Evolutionary conservation across 2,888 invertebrate species (phyloP).

Genomic region (Salpingus planirostris): DNA sequence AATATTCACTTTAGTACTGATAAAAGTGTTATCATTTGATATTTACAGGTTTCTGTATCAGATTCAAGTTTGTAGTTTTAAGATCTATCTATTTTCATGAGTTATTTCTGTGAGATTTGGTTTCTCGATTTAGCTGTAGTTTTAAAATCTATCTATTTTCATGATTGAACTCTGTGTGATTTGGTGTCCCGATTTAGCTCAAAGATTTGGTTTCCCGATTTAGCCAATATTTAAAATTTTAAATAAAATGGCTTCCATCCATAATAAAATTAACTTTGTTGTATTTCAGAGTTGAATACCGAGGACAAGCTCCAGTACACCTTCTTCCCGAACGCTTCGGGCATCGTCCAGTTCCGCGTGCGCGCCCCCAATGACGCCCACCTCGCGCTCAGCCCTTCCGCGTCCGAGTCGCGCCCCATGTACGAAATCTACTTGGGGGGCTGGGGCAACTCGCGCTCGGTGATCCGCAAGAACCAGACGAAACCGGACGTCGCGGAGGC

Average conservation of each 20-base stretch:
- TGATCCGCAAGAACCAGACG: slow-evolving; percentile 68
- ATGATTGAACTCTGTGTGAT: not conserved
- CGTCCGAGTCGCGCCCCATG: slow-evolving; percentile 66
- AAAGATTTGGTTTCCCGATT: not conserved
- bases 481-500: slow-evolving; percentile 43
- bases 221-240: not conserved
- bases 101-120: no score
- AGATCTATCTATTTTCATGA: no score
- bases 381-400: slow-evolving; percentile 64
- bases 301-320: slow-evolving; percentile 75
- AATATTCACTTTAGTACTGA: no score
- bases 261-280: slow-evolving; percentile 11
- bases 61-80: no score
- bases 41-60: no score
- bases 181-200: not conserved
- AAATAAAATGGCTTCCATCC: not conserved
- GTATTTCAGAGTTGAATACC: slow-evolving; percentile 63
- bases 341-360: slow-evolving; percentile 68
- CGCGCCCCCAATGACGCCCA: slow-evolving; percentile 78
- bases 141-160: no score
- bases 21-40: no score
- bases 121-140: no score
- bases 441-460: slow-evolving; percentile 78
- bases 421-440: slow-evolving; percentile 84
- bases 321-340: slow-evolving; percentile 64